These are phyloP conservation scores for Epirrhoe tristata DNA, from an alignment of 2,888 invertebrate genomes.

Conservation along the genomic window DNA sequence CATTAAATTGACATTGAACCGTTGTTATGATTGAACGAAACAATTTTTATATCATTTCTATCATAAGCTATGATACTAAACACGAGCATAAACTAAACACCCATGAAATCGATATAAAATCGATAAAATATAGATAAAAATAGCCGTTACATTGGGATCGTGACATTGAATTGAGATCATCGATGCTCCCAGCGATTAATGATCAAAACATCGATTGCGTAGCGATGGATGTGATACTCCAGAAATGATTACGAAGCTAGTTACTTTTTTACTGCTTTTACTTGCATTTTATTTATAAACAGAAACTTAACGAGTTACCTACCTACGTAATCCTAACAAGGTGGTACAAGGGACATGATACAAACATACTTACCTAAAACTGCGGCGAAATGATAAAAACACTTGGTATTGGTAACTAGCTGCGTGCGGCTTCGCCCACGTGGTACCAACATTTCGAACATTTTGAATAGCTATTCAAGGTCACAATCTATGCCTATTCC, in stretches of 20 bases:
- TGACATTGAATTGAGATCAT: conserved; percentile 46
- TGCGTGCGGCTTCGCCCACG: too few relatives aligned
- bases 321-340: too few relatives aligned
- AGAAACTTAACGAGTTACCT: too few relatives aligned
- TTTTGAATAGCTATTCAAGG: too few relatives aligned
- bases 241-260: neutral
- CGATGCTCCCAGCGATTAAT: conserved; percentile 42
- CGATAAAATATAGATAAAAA: conserved; percentile 45
- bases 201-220: conserved; percentile 41
- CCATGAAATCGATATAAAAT: conserved; percentile 46
- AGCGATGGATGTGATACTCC: neutral
- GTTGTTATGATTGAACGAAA: conserved; percentile 23
- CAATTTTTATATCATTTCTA: conserved; percentile 34
- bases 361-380: too few relatives aligned
- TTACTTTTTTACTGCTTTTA: neutral
- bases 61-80: conserved; percentile 38
- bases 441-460: too few relatives aligned
- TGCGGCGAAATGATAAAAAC: too few relatives aligned
- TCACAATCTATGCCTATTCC: too few relatives aligned
- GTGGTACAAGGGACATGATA: too few relatives aligned
- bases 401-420: too few relatives aligned
- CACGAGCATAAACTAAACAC: conserved; percentile 40
- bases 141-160: conserved; percentile 45
- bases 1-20: conserved; percentile 2
- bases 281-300: neutral